Evolutionary conservation across 2,797 vertebrate species (phyloP), one percentile per base, ranked within the genome.

Genomic region (Syndactyla subalaris): DNA sequence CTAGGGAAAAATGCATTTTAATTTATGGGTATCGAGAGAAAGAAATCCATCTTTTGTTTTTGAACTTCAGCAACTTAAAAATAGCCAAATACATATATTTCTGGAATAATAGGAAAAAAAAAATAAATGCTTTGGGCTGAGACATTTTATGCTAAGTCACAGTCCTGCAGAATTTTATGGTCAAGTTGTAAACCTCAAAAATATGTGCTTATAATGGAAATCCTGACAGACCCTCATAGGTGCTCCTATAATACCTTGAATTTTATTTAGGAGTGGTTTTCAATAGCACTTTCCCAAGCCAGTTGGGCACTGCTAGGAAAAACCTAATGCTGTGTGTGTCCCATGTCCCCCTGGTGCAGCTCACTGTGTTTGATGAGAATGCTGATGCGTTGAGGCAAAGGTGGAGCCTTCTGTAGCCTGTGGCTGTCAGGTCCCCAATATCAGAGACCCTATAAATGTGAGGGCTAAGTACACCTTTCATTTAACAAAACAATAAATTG

Each of bases 261-360:
- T 97, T 94, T 97, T 95, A 98, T 98, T 98, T 98, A 98, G 78
- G 94, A 95, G 85, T 90, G 87, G 74, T 96, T 98, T 98, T 96
- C 97, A 97, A 95, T 97, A 97, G 97, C 83, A 72, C 96, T 96
- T 97, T 97, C 94, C 88, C 86, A 97, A 97, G 96, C 54, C 84
- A 86, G 79, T 49, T 34, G 82, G 67, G 92, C 71, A 93, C 74
- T 83, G 80, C 76, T 70, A 90, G 74, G 51, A 93, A 85, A 94
- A 96, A 79, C n/a, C n/a, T 51, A 71, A 85, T 82, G 81, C 6
- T 34, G 52, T 43, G n/a, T 39, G 62, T n/a, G 49, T n/a, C 38
- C n/a, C 36, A 6, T 4, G 24, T 30, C 6, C 34, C n/a, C 39
- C 18, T 59, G 6, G 51, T 4, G 15, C 72, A 84, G 79, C 61